phyloP scores from a whole-genome alignment of 2,797 vertebrate genomes.

The Gymnoscopelus braueri region DNA sequence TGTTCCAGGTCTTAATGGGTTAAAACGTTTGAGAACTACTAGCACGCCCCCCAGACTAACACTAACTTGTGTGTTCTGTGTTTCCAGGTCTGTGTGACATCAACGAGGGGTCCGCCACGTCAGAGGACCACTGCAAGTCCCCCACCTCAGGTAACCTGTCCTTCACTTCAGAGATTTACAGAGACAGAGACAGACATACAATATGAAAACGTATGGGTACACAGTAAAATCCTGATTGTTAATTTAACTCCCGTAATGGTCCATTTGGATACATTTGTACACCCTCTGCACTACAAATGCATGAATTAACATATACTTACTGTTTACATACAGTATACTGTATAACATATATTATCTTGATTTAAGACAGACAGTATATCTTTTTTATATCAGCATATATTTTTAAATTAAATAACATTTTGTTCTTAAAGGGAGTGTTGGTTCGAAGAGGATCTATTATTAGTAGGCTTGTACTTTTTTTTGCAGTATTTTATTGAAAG shows the following conservation, averaged over 20 bases:
- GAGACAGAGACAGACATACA: background rate
- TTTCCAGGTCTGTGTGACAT: conserved; percentile 93
- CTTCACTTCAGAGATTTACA: conserved; percentile 51
- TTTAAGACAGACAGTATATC: conserved; percentile 15
- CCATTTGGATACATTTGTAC: too few species aligned
- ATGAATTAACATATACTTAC: too few species aligned
- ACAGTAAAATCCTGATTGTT: too few species aligned
- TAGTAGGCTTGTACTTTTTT: conserved; percentile 29
- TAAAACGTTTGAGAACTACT: too few species aligned
- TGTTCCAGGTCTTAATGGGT: too few species aligned
- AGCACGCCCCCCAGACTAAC: too few species aligned
- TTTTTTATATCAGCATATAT: background rate
- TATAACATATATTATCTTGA: too few species aligned
- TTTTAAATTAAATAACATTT: background rate
- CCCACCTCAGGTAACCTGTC: conserved; percentile 95
- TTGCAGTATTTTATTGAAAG: conserved; percentile 35
- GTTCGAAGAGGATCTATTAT: conserved; percentile 20
- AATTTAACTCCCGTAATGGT: too few species aligned
- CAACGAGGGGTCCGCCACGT: conserved; percentile 90
- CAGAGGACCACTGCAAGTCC: conserved; percentile 98
- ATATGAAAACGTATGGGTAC: background rate
- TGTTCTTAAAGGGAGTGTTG: conserved; percentile 5
- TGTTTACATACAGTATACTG: too few species aligned
- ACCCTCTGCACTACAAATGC: too few species aligned
- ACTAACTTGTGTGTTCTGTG: conserved; percentile 10